Evolutionary conservation across 2,797 vertebrate genomes (phyloP).

Genomic region (Dipus sagitta): DNA sequence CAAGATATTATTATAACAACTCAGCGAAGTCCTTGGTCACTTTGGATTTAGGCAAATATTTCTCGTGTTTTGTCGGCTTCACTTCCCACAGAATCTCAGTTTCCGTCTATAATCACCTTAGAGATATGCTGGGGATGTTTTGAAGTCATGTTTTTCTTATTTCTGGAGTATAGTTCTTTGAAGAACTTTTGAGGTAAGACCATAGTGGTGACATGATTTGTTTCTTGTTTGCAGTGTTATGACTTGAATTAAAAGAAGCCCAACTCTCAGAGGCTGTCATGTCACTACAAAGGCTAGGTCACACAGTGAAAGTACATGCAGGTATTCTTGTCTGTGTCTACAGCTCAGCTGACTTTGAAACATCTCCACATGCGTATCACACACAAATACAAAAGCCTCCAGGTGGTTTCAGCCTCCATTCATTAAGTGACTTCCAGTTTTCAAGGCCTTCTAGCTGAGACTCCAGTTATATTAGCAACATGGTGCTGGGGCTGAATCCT

Average conservation of each 20-base stretch:
- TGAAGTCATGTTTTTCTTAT: background rate
- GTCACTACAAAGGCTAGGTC: background rate
- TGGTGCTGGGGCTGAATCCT: background rate
- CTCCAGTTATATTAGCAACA: background rate
- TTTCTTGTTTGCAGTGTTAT: background rate
- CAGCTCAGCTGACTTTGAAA: background rate
- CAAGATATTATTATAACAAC: background rate
- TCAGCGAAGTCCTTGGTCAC: background rate
- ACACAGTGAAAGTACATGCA: background rate
- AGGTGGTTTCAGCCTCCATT: background rate
- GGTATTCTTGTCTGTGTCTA: background rate
- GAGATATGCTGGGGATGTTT: background rate
- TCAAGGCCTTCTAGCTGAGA: background rate
- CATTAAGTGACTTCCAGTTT: background rate
- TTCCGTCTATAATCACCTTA: background rate
- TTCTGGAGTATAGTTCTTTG: background rate
- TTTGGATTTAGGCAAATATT: slow-evolving; percentile 12
- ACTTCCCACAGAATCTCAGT: background rate
- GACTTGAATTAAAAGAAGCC: slow-evolving; percentile 13
- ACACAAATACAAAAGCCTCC: background rate
- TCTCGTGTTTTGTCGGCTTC: background rate
- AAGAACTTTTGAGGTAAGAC: background rate
- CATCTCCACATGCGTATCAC: background rate
- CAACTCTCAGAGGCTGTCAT: background rate
- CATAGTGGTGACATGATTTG: background rate